These are phyloP conservation scores for Drosophila auraria DNA, from an alignment of 1,140 invertebrate species.

Conservation along the genomic window DNA sequence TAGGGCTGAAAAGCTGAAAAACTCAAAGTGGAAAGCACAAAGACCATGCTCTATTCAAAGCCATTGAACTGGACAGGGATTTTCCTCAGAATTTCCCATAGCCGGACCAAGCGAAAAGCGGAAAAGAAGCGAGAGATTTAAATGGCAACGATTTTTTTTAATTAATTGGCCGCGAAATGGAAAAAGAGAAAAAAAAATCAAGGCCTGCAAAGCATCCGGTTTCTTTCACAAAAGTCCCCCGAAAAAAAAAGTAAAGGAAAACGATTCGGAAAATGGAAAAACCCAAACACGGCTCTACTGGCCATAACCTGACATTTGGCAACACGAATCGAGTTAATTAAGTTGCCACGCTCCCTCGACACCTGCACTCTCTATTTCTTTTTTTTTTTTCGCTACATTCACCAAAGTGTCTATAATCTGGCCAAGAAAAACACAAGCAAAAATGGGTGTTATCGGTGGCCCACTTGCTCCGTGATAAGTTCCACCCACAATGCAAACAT, in stretches of 20 bases:
- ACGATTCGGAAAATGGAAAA: constrained; percentile 19
- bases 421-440: constrained; percentile 3
- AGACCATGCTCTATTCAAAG: constrained; percentile 40
- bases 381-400: constrained; percentile 16
- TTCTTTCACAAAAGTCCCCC: constrained; percentile 64
- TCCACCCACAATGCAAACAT: constrained; percentile 43
- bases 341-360: constrained; percentile 23
- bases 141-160: constrained; percentile 32
- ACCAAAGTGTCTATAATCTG: constrained; percentile 4
- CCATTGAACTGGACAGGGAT: constrained; percentile 36
- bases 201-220: constrained; percentile 34
- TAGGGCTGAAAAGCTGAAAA: constrained; percentile 25
- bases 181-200: constrained; percentile 40
- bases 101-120: constrained; percentile 32
- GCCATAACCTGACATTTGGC: constrained; percentile 24
- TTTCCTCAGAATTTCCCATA: constrained; percentile 38
- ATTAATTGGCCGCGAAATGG: constrained; percentile 47
- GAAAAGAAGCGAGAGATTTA: constrained; percentile 20
- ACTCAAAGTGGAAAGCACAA: constrained; percentile 42
- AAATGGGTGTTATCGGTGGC: constrained; percentile 35
- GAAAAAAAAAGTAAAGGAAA: constrained; percentile 3
- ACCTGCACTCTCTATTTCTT: constrained; percentile 22
- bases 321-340: constrained; percentile 52
- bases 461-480: constrained; percentile 34
- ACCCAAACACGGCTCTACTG: constrained; percentile 1